These are phyloP conservation scores for Pinctada fucata DNA, from an alignment of 2,888 invertebrate species.

Conservation along the genomic window DNA sequence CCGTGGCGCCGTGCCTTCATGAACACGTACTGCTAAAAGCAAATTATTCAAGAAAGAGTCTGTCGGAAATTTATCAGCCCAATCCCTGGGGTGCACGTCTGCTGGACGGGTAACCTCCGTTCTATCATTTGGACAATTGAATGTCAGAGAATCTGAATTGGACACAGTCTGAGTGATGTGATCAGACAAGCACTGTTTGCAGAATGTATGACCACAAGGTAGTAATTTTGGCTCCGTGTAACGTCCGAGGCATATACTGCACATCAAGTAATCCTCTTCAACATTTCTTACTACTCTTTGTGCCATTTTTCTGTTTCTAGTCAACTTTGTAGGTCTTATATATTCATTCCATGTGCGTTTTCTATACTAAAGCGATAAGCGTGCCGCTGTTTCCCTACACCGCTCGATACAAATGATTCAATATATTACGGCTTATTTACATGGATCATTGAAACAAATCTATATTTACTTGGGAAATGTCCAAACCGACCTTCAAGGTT, in stretches of 20 bases:
- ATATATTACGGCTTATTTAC: too few relatives aligned
- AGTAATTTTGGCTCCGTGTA: conserved; percentile 54
- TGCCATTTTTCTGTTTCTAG: conserved; percentile 40
- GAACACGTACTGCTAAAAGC: conserved; percentile 51
- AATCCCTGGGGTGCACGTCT: conserved; percentile 48
- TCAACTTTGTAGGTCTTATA: not conserved
- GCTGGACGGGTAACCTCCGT: conserved; percentile 47
- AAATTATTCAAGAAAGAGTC: conserved; percentile 53
- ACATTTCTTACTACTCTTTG: conserved; percentile 55
- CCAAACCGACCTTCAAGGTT: too few relatives aligned
- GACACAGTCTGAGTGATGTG: conserved; percentile 55
- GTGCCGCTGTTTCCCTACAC: too few relatives aligned
- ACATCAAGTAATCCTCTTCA: conserved; percentile 57
- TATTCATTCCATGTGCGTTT: too few relatives aligned
- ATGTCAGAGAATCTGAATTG: conserved; percentile 41
- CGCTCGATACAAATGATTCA: too few relatives aligned
- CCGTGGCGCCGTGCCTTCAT: conserved; percentile 34
- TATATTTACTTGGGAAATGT: too few relatives aligned
- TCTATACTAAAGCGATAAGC: too few relatives aligned
- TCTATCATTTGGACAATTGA: conserved; percentile 57
- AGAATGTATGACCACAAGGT: conserved; percentile 60
- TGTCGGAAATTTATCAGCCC: conserved; percentile 51
- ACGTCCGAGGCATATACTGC: conserved; percentile 55
- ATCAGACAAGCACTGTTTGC: conserved; percentile 52
- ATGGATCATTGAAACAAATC: too few relatives aligned